phyloP scores from a whole-genome alignment of 2,113 vertebrate species.

The Herpailurus yagouaroundi region DNA sequence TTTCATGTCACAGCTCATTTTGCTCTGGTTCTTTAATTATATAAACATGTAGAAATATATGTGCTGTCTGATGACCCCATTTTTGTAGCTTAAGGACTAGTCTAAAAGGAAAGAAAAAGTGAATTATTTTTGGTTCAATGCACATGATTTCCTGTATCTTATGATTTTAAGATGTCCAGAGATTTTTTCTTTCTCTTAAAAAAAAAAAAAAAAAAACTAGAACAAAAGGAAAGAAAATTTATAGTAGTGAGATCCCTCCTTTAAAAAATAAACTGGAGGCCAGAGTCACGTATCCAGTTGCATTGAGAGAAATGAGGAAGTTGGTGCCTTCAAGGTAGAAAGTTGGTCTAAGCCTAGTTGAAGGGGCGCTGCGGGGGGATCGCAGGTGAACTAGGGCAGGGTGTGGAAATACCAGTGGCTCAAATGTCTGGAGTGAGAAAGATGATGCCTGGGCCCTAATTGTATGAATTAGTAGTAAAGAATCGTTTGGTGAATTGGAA shows the following conservation, averaged over 20 bases:
- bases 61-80: neutral
- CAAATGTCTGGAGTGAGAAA: neutral
- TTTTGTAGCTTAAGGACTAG: neutral
- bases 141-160: constrained; percentile 18
- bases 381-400: neutral
- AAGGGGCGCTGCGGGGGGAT: neutral
- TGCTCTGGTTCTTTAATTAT: neutral
- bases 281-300: neutral
- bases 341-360: neutral
- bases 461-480: neutral
- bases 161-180: neutral
- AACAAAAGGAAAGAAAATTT: constrained; percentile 36
- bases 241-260: neutral
- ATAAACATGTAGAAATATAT: neutral
- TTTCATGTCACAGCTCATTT: neutral
- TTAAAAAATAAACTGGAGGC: neutral
- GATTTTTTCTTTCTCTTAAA: neutral
- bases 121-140: neutral
- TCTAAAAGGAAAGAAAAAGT: neutral
- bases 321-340: neutral
- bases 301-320: neutral
- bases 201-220: neutral
- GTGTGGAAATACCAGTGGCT: neutral
- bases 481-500: neutral
- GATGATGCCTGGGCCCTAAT: neutral